These are phyloP conservation scores for Melinaea marsaeus DNA, from an alignment of 2,888 invertebrate genomes.

Conservation along the genomic window DNA sequence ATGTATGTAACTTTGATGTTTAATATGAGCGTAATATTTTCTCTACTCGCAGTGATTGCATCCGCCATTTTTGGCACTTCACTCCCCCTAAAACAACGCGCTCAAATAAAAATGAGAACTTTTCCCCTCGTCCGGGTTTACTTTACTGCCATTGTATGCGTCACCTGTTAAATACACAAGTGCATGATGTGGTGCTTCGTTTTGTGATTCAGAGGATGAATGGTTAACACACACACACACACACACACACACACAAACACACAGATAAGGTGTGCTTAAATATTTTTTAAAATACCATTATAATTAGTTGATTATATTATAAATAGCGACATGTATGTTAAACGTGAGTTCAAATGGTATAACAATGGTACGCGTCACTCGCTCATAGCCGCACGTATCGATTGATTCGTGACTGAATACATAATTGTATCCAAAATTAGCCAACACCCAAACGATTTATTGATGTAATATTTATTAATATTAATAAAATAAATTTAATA, in stretches of 20 bases:
- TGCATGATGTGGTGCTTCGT: constrained; percentile 42
- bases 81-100: constrained; percentile 34
- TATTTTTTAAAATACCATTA: too few species aligned
- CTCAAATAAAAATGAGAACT: constrained; percentile 33
- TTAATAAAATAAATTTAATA: too few species aligned
- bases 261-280: too few species aligned
- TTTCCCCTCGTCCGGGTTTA: constrained; percentile 31
- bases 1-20: constrained; percentile 16
- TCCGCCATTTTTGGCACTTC: constrained; percentile 32
- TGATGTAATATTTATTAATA: not conserved
- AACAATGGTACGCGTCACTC: constrained; percentile 26
- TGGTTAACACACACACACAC: constrained; percentile 33
- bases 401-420: constrained; percentile 29
- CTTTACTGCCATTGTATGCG: constrained; percentile 44
- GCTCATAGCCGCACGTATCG: constrained; percentile 32
- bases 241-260: too few species aligned
- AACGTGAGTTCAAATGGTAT: constrained; percentile 19
- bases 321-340: constrained; percentile 7
- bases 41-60: constrained; percentile 19
- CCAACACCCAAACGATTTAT: constrained; percentile 14
- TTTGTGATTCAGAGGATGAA: constrained; percentile 57
- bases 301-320: not conserved
- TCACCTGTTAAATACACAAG: constrained; percentile 52
- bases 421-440: constrained; percentile 24
- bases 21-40: constrained; percentile 19